Conservation (phyloP, 2,113 vertebrate genomes). For the Amblyornis subalaris region DNA sequence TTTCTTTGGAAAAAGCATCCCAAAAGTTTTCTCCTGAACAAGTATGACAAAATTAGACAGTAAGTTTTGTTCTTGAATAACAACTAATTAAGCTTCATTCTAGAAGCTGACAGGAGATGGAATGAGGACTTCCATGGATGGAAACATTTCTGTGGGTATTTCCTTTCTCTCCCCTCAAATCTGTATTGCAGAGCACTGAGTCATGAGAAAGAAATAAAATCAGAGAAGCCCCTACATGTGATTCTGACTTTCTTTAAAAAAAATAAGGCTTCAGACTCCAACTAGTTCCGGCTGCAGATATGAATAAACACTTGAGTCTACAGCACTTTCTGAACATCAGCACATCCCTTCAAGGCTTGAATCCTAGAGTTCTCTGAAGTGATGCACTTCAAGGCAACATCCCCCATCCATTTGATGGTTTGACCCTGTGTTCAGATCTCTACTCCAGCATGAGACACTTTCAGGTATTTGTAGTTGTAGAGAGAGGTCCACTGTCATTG, state of each 20-base stretch:
- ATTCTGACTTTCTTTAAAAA: not conserved
- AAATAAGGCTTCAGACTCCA: not conserved
- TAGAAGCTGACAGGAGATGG: not conserved
- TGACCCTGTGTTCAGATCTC: not conserved
- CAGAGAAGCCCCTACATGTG: not conserved
- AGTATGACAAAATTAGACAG: not conserved
- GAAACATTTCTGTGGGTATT: not conserved
- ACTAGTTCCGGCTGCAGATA: not conserved
- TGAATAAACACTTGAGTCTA: not conserved
- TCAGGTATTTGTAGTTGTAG: not conserved
- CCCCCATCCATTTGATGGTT: not conserved
- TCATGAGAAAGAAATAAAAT: not conserved
- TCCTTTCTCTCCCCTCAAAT: not conserved
- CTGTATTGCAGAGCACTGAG: not conserved
- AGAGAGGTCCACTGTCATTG: not conserved
- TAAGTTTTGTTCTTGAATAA: not conserved
- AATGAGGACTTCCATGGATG: not conserved
- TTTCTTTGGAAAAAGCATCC: not conserved
- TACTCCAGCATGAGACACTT: not conserved
- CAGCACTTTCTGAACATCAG: not conserved
- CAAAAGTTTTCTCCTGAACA: not conserved
- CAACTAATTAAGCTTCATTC: not conserved
- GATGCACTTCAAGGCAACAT: not conserved
- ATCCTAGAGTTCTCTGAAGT: not conserved
- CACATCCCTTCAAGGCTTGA: not conserved